Evolutionary conservation across 2,888 invertebrate genomes (phyloP), one percentile per base, ranked within the genome.

Genomic region (Tortricodes alternella): DNA sequence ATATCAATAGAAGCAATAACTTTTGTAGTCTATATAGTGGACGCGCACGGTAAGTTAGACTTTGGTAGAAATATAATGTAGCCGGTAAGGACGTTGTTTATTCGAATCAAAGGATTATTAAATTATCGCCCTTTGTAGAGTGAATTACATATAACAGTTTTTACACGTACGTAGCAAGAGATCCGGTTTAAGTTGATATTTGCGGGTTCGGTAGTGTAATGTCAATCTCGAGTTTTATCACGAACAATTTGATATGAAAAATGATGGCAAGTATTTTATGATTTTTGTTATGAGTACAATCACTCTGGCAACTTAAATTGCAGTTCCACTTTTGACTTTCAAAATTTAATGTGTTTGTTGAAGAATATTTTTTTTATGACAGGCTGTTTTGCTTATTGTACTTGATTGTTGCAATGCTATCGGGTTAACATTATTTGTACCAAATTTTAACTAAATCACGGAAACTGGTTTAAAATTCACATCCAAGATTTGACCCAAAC

Each of bases 21-120:
- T 19, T 24, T 35, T 34, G 19, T n/a, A 13, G n/a, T 15, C 15
- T 35, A 6, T 46, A 32, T 23, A 21, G 34, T 39, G 6, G n/a
- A 29, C 9, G 23, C 8, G 13, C 4, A 18, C 15, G 13, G 37
- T 38, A 46, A 46, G 19, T 37, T 46, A 39, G 48, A 49, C 41
- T 48, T 55, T 43, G 24, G 21, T 49, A 55, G 43, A 49, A 55
- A 43, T 49, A 41, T 49, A 29, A 48, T 15, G 9, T 43, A 43
- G 35, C 18, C 13, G 8, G 19, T 44, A 44, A 51, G 43, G 15
- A 4, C 9, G 9, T 38, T 39, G 39, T 48, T 9, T 39, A 43
- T 52, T 34, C 6, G 24, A 35, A 43, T 35, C 48, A 34, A 43
- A 41, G 35, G 24, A 21, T 41, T 16, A 11, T 24, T 19, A 27